A percentile compares a stretch with the other conserved stretches of the same genome.
These are phyloP conservation scores for Eubasilissa regina DNA, from an alignment of 1,140 invertebrate species.

Conservation along the genomic window DNA sequence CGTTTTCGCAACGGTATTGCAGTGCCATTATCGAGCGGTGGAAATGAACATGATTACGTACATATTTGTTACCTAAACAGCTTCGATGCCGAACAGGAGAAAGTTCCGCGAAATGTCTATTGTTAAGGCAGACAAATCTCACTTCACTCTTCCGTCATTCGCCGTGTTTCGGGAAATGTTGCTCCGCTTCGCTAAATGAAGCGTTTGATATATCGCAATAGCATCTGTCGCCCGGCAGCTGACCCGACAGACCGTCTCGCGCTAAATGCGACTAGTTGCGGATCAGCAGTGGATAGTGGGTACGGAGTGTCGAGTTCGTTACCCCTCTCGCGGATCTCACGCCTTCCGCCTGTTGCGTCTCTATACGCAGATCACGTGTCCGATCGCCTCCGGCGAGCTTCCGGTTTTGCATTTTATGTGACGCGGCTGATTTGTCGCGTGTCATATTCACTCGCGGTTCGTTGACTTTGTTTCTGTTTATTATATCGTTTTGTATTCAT, in stretches of 20 bases:
- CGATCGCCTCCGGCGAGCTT: constrained; percentile 14
- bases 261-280: too few relatives aligned
- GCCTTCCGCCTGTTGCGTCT: constrained; percentile 14
- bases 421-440: constrained; percentile 15
- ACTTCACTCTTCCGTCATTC: constrained; percentile 24
- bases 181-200: not conserved
- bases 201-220: constrained; percentile 28
- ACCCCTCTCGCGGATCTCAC: not conserved
- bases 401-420: constrained; percentile 36
- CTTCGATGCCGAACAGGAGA: constrained; percentile 41
- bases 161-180: not conserved
- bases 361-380: too few relatives aligned
- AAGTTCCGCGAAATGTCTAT: constrained; percentile 39
- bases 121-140: constrained; percentile 6
- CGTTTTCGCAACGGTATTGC: constrained; percentile 54
- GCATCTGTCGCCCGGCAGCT: not conserved
- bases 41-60: constrained; percentile 56
- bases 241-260: too few relatives aligned
- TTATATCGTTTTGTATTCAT: too few relatives aligned
- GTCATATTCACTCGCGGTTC: constrained; percentile 12
- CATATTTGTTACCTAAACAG: constrained; percentile 50
- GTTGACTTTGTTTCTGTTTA: not conserved
- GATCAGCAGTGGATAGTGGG: too few relatives aligned
- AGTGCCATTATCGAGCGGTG: constrained; percentile 46
- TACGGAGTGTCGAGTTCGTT: too few relatives aligned